Evolutionary conservation across 1,140 invertebrate species (phyloP).

Genomic region (Ericerus pela): DNA sequence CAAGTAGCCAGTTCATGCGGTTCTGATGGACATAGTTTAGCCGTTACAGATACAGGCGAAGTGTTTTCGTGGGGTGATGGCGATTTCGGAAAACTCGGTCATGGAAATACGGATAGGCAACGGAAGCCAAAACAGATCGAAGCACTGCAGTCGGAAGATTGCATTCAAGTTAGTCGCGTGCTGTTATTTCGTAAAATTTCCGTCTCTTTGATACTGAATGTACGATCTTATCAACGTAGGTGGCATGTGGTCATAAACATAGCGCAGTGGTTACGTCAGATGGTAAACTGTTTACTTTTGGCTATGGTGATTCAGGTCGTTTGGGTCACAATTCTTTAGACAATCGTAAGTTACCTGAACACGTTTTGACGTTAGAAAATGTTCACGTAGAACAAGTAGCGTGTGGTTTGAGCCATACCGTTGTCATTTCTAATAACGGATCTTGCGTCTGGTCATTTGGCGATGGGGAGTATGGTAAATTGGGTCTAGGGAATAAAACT

Average conservation of each 20-base stretch:
- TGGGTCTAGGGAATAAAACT: conserved; percentile 41
- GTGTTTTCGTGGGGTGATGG: conserved; percentile 45
- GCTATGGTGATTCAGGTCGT: conserved; percentile 49
- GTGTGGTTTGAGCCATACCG: conserved; percentile 48
- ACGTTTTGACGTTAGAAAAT: conserved; percentile 34
- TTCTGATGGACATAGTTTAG: conserved; percentile 45
- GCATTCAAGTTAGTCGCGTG: conserved; percentile 36
- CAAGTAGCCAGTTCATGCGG: conserved; percentile 44
- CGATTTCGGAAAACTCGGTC: conserved; percentile 48
- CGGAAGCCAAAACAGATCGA: conserved; percentile 48
- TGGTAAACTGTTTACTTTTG: conserved; percentile 51
- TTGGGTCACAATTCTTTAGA: conserved; percentile 43
- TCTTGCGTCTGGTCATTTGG: conserved; percentile 49
- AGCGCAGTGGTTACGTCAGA: conserved; percentile 47
- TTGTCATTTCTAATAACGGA: conserved; percentile 42
- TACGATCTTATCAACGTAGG: conserved; percentile 26
- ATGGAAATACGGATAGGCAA: conserved; percentile 49
- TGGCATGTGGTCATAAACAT: conserved; percentile 52
- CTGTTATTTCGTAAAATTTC: background rate
- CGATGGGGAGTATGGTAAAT: conserved; percentile 50
- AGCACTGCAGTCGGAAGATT: conserved; percentile 44
- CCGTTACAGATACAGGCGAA: conserved; percentile 43
- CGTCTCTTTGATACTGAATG: background rate
- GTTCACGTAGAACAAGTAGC: conserved; percentile 36
- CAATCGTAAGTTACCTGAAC: conserved; percentile 46